Base-by-base conservation (phyloP, 2,888 invertebrate genomes). In the Mythimna lalbum region DNA sequence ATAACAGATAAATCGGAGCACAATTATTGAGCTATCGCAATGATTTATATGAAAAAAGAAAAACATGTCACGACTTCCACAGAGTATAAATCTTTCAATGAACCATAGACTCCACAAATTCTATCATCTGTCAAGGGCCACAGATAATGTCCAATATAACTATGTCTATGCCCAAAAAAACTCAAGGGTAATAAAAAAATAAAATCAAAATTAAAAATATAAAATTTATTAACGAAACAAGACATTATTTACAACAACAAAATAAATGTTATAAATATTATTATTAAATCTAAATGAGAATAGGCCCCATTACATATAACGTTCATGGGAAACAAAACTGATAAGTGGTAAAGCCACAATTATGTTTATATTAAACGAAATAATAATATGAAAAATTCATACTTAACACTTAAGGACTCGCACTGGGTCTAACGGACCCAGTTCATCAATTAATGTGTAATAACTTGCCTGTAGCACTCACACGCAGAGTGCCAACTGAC, bases 151-250 rank as follows among this genome's bases (percentile, higher is more conserved):
- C 73, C 47, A 78, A 74, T 70, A 79, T 64, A 74, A 80, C 89
- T 82, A 87, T 85, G 64, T 64, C 82, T 69, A 67, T 81, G 43
- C 21, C 71, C 63, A 53, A 56, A 68, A 81, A 74, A 86, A 87
- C n/a, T 14, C 9, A 87, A 86, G 83, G 86, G 65, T 77, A 82
- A 88, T 57, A 21, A 87, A 84, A 88, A 90, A 90, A 43, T 82
- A 88, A 88, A 88, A 90, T 87, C 72, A 82, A 90, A 90, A 91
- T 83, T 87, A 91, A 89, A 89, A 91, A 90, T 91, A 92, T 90
- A 92, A 93, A 92, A 90, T 94, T 93, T 93, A 93, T 94, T 94
- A 89, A 94, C 92, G 91, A 92, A 94, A 93, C 92, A 92, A 85
- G 87, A 87, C 85, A 89, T 89, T 94, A 93, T 94, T 92, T 94